Evolutionary conservation across 2,113 vertebrate genomes (phyloP), one percentile per base, ranked within the genome.

Genomic region (Typhlomys cinereus): DNA sequence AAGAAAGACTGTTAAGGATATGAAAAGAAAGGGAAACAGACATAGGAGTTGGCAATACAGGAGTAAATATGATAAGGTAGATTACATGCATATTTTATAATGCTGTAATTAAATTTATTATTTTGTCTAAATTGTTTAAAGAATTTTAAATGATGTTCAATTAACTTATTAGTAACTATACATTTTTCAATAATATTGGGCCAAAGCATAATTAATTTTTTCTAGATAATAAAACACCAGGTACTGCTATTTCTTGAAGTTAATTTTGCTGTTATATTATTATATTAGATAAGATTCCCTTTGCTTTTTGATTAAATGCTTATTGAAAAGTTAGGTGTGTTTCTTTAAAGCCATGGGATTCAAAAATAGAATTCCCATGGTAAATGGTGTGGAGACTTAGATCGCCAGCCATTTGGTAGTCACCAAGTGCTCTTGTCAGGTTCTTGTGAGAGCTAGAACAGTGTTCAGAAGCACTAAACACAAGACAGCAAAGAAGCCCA

Each of bases 321-420:
- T 89, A 50, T 27, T 3, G 39, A 61, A 70, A 46, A 1, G 4
- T 44, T 25, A 36, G 73, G 5, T 34, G 36, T 90, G 39, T 81
- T 48, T 41, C 50, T 31, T 39, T 70, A 86, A 41, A 23, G n/a
- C 12, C 54, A 70, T 54, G 78, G 61, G 66, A 84, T 85, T 89
- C 11, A 74, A 31, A 67, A 52, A 46, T 52, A 69, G 44, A 80
- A 67, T 41, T 81, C 89, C 66, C 85, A 73, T 50, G 78, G 41
- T 85, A 82, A 94, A 84, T 92, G 76, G 15, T 2, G 23, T 70
- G 4, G n/a, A 46, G 25, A 92, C 39, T 90, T 69, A 88, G 89
- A 23, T 69, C 82, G 75, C 20, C 41, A 87, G 31, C 2, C 48
- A 79, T 29, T 9, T 52, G 54, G 54, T 73, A 31, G 31, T 87